Evolutionary conservation across 2,797 vertebrate species (phyloP).

Genomic region (Schizopygopsis malacanthus): DNA sequence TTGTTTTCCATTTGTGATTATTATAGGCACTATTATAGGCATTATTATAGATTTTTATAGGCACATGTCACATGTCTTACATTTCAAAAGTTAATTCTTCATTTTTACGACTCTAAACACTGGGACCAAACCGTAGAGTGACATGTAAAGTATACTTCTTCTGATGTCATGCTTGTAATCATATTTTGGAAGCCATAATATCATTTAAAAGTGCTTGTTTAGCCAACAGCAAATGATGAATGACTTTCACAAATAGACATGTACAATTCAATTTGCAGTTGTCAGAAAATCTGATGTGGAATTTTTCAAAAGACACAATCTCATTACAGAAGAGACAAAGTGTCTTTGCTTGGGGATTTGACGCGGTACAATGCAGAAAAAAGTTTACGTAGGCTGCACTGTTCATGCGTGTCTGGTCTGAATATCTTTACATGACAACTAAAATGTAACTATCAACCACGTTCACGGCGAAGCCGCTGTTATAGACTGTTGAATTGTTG

Average conservation of each 20-base stretch:
- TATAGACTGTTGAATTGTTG: slow-evolving; percentile 7
- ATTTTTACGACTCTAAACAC: background rate
- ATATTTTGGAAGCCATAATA: slow-evolving; percentile 48
- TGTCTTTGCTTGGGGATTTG: slow-evolving; percentile 33
- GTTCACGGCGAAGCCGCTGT: background rate
- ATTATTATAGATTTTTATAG: background rate
- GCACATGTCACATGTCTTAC: background rate
- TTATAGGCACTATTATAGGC: background rate
- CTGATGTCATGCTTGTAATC: slow-evolving; percentile 43
- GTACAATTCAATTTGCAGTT: slow-evolving; percentile 52
- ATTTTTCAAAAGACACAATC: slow-evolving; percentile 54
- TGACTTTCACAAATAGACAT: slow-evolving; percentile 54
- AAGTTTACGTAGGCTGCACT: slow-evolving; percentile 15
- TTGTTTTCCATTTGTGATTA: background rate
- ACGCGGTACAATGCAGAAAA: slow-evolving; percentile 1
- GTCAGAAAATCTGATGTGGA: slow-evolving; percentile 48
- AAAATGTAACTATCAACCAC: slow-evolving; percentile 32
- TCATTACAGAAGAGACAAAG: slow-evolving; percentile 55
- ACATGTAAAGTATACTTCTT: slow-evolving; percentile 26
- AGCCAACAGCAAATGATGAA: slow-evolving; percentile 53
- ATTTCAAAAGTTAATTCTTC: slow-evolving; percentile 13
- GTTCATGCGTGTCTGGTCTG: slow-evolving; percentile 6
- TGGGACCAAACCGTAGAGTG: slow-evolving; percentile 22
- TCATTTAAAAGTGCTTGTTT: slow-evolving; percentile 57
- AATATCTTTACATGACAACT: slow-evolving; percentile 46